Evolutionary conservation across 2,888 invertebrate species (phyloP).

Genomic region (Pachliopta kotzebuea): DNA sequence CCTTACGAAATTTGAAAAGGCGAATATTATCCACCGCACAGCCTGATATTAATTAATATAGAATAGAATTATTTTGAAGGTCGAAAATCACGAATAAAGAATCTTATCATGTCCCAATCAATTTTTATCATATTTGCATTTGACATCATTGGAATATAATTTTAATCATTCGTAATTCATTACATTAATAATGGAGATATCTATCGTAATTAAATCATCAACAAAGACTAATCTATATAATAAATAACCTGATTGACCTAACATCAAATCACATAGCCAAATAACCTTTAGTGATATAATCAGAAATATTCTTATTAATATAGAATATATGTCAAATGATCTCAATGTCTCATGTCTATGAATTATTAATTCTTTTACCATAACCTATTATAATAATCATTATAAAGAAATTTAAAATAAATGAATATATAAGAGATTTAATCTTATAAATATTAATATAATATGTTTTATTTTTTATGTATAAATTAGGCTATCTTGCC

Average conservation of each 20-base stretch:
- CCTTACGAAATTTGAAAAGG: no score
- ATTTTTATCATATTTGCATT: not conserved
- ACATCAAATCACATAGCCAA: slow-evolving; percentile 24
- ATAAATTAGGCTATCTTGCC: no score
- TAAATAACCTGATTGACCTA: not conserved
- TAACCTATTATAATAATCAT: slow-evolving; percentile 9
- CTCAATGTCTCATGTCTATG: slow-evolving; percentile 12
- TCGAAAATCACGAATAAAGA: not conserved
- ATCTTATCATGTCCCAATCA: not conserved
- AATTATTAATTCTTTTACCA: slow-evolving; percentile 7
- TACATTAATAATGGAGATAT: not conserved
- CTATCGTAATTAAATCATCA: slow-evolving; percentile 17
- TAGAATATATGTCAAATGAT: slow-evolving; percentile 18
- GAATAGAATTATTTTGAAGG: no score
- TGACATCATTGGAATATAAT: not conserved
- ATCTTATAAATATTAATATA: no score
- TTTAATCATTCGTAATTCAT: no score
- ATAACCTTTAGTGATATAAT: slow-evolving; percentile 29
- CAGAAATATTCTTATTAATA: not conserved
- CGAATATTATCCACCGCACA: no score
- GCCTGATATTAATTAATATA: no score
- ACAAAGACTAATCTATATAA: slow-evolving; percentile 33
- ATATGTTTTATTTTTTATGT: no score
- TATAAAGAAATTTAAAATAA: not conserved
- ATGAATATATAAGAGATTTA: not conserved